Base-by-base conservation (phyloP, 2,888 invertebrate genomes). In the Conomelus anceps region DNA sequence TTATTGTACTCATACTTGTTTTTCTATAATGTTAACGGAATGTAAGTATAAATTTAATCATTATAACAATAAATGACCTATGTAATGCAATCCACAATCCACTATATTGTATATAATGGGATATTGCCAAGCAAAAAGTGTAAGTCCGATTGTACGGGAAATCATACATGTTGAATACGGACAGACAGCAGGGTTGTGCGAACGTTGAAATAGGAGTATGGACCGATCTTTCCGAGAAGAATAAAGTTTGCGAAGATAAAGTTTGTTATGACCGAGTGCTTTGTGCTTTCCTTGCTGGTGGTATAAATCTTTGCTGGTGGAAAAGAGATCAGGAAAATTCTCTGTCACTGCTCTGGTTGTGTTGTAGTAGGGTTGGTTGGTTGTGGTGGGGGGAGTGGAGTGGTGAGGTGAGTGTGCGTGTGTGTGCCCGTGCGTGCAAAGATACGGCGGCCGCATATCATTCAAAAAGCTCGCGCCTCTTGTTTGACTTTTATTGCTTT, bases 401-500 rank as follows among this genome's bases (percentile, higher is more conserved):
- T n/a, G n/a, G n/a, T n/a, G n/a, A n/a, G 17, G 22, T 22, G 23
- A 0, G 85, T 23, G 85, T 22, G 85, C 9, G 23, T 85, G 85
- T 85, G 23, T 85, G 85, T 23, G 20, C 24, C 17, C 85, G 85
- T 24, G 85, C 85, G 85, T 24, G 85, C 85, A 24, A 23, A 85
- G 23, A 85, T 22, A 85, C 85, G 85, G 86, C 23, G 86, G 86
- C 88, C 85, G 22, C 88, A 85, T 88, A 88, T 88, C 88, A 88
- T 88, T 88, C 88, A 88, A 88, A 88, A 88, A 86, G 86, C 88
- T 85, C 85, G 85, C 34, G 88, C 26, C 85, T 88, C 22, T 85
- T 85, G 85, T 85, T 85, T 88, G 88, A 88, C 88, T 88, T 88
- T 88, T 88, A 88, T 88, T 88, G 88, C 88, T 88, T 88, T 88